Conservation (phyloP, 1,140 invertebrate genomes). For the Drosophila punjabiensis region DNA sequence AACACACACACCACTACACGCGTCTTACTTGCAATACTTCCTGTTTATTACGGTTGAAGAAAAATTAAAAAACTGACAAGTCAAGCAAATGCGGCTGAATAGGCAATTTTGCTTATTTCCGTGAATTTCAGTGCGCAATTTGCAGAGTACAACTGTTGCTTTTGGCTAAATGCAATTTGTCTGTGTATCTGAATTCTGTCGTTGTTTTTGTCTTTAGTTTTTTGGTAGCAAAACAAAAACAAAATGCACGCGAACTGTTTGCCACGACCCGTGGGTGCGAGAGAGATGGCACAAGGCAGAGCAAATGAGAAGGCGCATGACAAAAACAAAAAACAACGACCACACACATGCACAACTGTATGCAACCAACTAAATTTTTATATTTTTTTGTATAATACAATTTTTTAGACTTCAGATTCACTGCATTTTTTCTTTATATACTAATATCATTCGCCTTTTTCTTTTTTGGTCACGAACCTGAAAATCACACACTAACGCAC, state of each 20-base stretch:
- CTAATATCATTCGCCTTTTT: conserved; percentile 11
- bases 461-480: neutral
- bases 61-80: conserved; percentile 6
- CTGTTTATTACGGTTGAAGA: conserved; percentile 12
- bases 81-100: conserved; percentile 1
- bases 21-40: conserved; percentile 29
- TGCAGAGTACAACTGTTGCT: conserved; percentile 44
- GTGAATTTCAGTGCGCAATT: conserved; percentile 12
- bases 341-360: conserved; percentile 26
- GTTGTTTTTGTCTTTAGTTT: conserved; percentile 35
- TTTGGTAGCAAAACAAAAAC: conserved; percentile 74
- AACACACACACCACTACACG: neutral
- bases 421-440: neutral
- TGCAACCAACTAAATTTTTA: conserved; percentile 11
- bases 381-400: conserved; percentile 29
- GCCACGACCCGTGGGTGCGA: conserved; percentile 25
- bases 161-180: conserved; percentile 44
- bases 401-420: conserved; percentile 10
- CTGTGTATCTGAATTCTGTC: conserved; percentile 42
- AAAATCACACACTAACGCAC: conserved; percentile 12
- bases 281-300: conserved; percentile 30
- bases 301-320: conserved; percentile 53
- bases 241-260: conserved; percentile 55
- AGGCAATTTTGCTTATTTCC: neutral
- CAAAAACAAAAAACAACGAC: conserved; percentile 40